A percentile compares a stretch with the other conserved stretches of the same genome.
Conservation (phyloP, 1,140 invertebrate genomes). For the Anastatus disparis region DNA sequence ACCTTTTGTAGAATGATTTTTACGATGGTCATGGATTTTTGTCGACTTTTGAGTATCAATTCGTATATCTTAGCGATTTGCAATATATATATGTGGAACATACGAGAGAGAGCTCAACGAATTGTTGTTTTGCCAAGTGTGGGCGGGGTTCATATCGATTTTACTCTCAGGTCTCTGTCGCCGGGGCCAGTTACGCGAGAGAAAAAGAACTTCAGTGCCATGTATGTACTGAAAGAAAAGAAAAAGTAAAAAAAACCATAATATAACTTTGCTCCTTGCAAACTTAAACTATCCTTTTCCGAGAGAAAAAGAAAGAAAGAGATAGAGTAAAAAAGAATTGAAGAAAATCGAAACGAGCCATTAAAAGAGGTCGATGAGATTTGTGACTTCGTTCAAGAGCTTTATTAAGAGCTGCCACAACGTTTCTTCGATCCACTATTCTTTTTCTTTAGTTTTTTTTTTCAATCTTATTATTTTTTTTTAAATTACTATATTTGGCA, state of each 20-base stretch:
- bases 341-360: neutral
- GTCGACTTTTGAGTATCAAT: too few relatives aligned
- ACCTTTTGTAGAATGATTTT: too few relatives aligned
- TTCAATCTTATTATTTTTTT: too few relatives aligned
- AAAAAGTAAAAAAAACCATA: neutral
- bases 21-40: too few relatives aligned
- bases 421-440: neutral
- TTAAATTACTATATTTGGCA: too few relatives aligned
- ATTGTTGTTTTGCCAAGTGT: constrained; percentile 14
- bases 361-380: constrained; percentile 8
- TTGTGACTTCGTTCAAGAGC: neutral
- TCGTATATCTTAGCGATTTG: neutral
- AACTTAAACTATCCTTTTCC: too few relatives aligned
- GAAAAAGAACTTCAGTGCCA: too few relatives aligned
- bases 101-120: neutral
- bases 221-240: too few relatives aligned
- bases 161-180: neutral
- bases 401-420: neutral
- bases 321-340: neutral
- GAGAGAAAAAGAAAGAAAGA: too few relatives aligned
- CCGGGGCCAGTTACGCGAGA: neutral
- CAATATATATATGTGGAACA: neutral
- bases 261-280: neutral
- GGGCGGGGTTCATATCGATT: constrained; percentile 31
- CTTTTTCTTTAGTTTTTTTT: neutral